Evolutionary conservation across 2,888 invertebrate species (phyloP), one percentile per base, ranked within the genome.

Genomic region (Anticlea derivata): DNA sequence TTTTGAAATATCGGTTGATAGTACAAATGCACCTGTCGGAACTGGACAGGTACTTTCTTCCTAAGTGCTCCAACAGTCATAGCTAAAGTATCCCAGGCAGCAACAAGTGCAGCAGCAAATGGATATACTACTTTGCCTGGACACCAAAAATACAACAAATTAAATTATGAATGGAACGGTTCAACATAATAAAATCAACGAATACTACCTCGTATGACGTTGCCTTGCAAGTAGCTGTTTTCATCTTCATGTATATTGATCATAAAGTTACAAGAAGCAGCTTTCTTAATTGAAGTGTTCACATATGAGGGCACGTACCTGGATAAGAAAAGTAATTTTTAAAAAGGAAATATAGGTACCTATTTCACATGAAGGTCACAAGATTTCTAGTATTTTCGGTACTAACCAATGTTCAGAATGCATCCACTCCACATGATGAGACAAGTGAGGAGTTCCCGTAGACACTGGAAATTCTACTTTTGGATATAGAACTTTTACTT

Each of bases 371-470:
- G n/a, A n/a, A n/a, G n/a, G n/a, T n/a, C n/a, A n/a, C n/a, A n/a
- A n/a, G n/a, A n/a, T n/a, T n/a, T n/a, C n/a, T 8, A 10, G 2
- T 0, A 10, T 11, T 22, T 40, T 5, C 1, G 10, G 12, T 1
- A 13, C 65, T 57, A 66, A 86, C 94, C 95, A 95, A 55, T 92
- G 91, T 40, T 93, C 92, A 1, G 86, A 80, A 65, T 98, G 97
- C 54, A 96, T 95, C 97, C 97, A 98, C 58, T 92, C 92, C 5
- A 98, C 92, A 8, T 95, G 81, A 1, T 96, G 94, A 0, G 96
- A 94, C 31, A 98, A 91, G 89, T 95, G 94, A 0, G 95, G 94
- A 0, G 98, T 98, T 20, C 95, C 94, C 2, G 94, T 92, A 0
- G 96, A 94, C 0, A 98, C 97, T 0, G 98, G 98, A 66, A 93